Evolutionary conservation across 2,113 vertebrate species (phyloP).

Genomic region (Serilophus lunatus): DNA sequence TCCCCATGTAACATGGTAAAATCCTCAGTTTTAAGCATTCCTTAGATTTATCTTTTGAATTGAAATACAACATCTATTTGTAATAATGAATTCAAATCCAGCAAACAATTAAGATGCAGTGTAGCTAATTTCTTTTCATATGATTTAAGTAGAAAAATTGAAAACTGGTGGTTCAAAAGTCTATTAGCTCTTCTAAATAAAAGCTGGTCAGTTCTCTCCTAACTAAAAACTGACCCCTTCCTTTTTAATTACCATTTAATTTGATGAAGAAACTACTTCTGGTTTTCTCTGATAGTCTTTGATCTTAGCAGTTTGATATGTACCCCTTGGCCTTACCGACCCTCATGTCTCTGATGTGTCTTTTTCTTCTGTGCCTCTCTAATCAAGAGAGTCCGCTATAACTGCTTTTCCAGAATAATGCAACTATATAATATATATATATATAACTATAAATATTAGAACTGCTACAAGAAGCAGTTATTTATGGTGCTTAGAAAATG

Average conservation of each 20-base stretch:
- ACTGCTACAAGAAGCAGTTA: background rate
- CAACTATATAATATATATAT: no score
- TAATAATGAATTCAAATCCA: background rate
- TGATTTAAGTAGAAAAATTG: background rate
- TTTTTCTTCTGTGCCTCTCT: background rate
- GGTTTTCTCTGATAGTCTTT: background rate
- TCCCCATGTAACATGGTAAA: background rate
- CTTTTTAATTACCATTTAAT: background rate
- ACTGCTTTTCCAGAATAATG: no score
- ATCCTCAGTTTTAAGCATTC: background rate
- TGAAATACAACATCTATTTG: background rate
- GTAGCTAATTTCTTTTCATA: background rate
- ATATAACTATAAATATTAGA: background rate
- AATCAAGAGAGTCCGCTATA: no score
- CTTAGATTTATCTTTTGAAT: background rate
- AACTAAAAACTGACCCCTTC: background rate
- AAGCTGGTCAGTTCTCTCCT: background rate
- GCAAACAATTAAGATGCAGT: background rate
- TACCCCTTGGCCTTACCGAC: background rate
- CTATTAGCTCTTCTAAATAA: background rate
- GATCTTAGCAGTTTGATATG: background rate
- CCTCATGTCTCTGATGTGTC: background rate
- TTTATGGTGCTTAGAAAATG: background rate
- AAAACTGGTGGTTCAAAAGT: background rate
- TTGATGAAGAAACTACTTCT: background rate